Percentiles rank a stretch among this genome's conserved stretches.
Evolutionary conservation across 2,888 invertebrate genomes (phyloP).

Genomic region (Thecocarcelia acutangulata): DNA sequence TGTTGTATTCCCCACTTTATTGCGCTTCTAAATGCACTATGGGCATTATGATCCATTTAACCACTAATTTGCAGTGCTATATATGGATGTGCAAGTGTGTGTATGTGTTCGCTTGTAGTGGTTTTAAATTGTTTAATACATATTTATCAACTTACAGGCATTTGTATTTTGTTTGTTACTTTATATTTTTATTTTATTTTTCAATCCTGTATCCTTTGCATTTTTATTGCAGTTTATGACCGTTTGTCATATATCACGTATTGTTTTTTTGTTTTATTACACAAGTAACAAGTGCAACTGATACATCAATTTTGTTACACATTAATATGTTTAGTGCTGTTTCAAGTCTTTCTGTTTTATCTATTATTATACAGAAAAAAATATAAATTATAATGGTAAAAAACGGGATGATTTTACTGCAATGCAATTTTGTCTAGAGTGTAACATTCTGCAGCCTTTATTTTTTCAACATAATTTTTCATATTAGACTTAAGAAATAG

Average conservation of each 20-base stretch:
- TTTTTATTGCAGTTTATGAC: constrained; percentile 13
- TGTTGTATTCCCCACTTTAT: constrained; percentile 9
- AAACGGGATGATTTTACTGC: neutral
- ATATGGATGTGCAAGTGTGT: neutral
- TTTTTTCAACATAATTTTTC: no score
- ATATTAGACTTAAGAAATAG: no score
- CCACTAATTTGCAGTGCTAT: neutral
- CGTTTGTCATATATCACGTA: constrained; percentile 65
- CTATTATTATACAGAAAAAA: constrained; percentile 30
- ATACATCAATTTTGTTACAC: constrained; percentile 59
- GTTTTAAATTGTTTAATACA: constrained; percentile 6
- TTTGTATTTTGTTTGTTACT: neutral
- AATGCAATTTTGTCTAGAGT: no score
- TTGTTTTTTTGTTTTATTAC: constrained; percentile 59
- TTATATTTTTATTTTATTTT: neutral
- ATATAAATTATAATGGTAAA: constrained; percentile 41
- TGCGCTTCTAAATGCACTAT: constrained; percentile 46
- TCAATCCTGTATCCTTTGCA: neutral
- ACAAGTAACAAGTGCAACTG: constrained; percentile 66
- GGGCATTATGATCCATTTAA: constrained; percentile 46
- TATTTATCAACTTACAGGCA: no score
- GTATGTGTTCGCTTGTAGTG: neutral
- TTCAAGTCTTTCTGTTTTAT: constrained; percentile 8
- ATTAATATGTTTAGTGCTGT: constrained; percentile 49
- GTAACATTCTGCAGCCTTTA: no score